Evolutionary conservation across 2,888 invertebrate species (phyloP).

Genomic region (Eupithecia vulgata): DNA sequence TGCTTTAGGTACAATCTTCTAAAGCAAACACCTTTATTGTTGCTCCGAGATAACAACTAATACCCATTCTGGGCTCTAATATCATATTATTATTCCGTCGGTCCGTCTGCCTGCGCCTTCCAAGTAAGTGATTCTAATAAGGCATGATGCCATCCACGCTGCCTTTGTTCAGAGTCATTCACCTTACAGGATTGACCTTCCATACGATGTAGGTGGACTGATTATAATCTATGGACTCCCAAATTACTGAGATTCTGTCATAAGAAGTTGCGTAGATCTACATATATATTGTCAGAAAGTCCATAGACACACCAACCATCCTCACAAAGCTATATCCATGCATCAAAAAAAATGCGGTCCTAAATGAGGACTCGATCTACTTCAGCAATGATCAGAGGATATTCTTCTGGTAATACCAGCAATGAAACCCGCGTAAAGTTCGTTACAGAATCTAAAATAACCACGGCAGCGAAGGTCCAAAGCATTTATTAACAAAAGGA

Average conservation of each 20-base stretch:
- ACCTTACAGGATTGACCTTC: slow-evolving; percentile 42
- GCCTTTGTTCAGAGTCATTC: slow-evolving; percentile 49
- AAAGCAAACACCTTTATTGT: slow-evolving; percentile 6
- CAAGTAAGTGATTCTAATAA: slow-evolving; percentile 44
- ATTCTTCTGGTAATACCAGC: not conserved
- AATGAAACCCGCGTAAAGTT: not conserved
- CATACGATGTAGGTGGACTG: slow-evolving; percentile 29
- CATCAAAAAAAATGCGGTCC: not conserved
- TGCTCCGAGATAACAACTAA: slow-evolving; percentile 34
- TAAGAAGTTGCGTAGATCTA: not conserved
- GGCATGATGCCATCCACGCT: slow-evolving; percentile 34
- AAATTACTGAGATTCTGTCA: not conserved
- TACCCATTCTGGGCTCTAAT: slow-evolving; percentile 50
- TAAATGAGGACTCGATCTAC: not conserved
- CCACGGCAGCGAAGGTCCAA: not conserved
- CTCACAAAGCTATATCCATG: not conserved
- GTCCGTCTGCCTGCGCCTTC: slow-evolving; percentile 47
- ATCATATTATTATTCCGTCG: slow-evolving; percentile 54
- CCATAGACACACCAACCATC: not conserved
- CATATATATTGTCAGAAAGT: not conserved
- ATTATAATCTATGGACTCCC: slow-evolving; percentile 22
- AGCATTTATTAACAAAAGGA: not conserved
- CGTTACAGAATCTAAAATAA: not conserved
- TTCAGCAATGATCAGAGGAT: not conserved
- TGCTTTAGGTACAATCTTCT: not conserved